Percentiles rank a stretch among this genome's conserved stretches.
Evolutionary conservation across 2,888 invertebrate species (phyloP).

Genomic region (Cerastis leucographa): DNA sequence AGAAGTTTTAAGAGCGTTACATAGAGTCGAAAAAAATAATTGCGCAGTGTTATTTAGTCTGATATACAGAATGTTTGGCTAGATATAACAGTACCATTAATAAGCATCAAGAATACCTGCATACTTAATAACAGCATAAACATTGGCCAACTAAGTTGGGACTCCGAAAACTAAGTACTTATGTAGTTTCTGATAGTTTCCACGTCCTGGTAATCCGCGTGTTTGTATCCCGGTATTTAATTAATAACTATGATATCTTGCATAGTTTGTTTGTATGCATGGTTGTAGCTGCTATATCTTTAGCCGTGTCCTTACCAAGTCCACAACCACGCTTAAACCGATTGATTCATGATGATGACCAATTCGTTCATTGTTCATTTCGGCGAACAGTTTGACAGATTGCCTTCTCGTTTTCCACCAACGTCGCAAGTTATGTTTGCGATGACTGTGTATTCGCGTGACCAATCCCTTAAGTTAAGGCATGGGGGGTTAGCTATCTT

Average conservation of each 20-base stretch:
- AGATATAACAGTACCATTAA: neutral
- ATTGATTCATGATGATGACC: too few species aligned
- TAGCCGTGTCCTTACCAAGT: neutral
- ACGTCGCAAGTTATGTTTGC: neutral
- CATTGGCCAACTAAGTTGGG: neutral
- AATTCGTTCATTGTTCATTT: neutral
- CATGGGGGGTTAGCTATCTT: neutral
- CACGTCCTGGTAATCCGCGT: neutral
- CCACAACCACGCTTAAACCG: neutral
- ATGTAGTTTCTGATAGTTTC: neutral
- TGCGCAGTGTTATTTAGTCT: neutral
- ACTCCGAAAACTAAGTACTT: neutral
- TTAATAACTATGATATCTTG: constrained; percentile 6
- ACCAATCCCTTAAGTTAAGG: neutral
- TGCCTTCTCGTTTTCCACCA: neutral
- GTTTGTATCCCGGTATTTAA: neutral
- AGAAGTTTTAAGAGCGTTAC: neutral
- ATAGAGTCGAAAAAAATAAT: neutral
- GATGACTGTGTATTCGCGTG: neutral
- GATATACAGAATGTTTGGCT: neutral
- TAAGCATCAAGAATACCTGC: neutral
- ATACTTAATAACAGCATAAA: neutral
- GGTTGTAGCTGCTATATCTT: neutral
- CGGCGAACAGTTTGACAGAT: neutral
- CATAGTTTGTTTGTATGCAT: neutral